Evolutionary conservation across 1,140 invertebrate genomes (phyloP), one percentile per base, ranked within the genome.

Genomic region (Steinernema feltiae): DNA sequence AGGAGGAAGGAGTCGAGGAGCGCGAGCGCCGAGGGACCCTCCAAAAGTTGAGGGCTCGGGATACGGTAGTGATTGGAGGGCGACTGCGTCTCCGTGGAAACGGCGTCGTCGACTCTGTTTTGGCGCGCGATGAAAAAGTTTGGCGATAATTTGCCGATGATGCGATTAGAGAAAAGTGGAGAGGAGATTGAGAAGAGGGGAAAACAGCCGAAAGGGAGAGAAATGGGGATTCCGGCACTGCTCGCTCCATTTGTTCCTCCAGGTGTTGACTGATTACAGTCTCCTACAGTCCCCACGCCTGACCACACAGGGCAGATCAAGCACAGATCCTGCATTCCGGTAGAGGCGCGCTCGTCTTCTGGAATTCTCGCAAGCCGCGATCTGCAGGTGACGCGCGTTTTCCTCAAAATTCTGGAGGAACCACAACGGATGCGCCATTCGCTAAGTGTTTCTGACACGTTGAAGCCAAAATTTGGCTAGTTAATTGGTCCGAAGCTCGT

Each of bases 81-180:
- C 35, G n/a, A n/a, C n/a, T n/a, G 53, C 53, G 53, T 63, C 53
- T 63, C 53, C 53, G 12, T 63, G 53, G 53, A 63, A 63, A 63
- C 53, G 53, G 15, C 15, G 15, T 27, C 15, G 53, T 21, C 7
- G 53, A 7, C 7, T 3, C 53, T 63, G 53, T 63, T 63, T 63
- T 63, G 53, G 53, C 53, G 41, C n/a, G n/a, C n/a, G n/a, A 41
- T 7, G 35, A 41, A 41, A 63, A 63, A 63, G 53, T 63, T 63
- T 63, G 53, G 53, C 53, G 53, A 63, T 63, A 63, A 63, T 63
- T 63, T 63, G 53, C 3, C 24, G 53, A 63, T 63, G 53, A 27
- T 63, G 53, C 53, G 53, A 63, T 63, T 63, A 63, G 53, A 63
- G 53, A 63, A 27, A 27, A 63, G 53, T 7, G 53, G 15, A 27